Conservation (phyloP, 2,113 vertebrate genomes). For the Neogobius melanostomus region DNA sequence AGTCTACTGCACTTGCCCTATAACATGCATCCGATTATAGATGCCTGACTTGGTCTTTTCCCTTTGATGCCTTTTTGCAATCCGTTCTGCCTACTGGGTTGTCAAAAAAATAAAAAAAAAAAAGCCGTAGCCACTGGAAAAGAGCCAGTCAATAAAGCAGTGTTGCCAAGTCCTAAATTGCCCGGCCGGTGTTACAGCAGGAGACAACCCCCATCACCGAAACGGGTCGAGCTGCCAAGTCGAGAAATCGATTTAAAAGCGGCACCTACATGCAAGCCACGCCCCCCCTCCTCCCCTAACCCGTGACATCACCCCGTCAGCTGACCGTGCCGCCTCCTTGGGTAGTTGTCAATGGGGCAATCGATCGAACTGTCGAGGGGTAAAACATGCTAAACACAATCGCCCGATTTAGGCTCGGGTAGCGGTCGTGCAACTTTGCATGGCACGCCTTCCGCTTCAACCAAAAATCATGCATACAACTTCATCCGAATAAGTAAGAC, state of each 20-base stretch:
- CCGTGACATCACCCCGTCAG: conserved; percentile 54
- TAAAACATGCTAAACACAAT: conserved; percentile 17
- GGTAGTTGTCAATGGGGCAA: conserved; percentile 40
- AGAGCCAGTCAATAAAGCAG: conserved; percentile 63
- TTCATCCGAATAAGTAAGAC: conserved; percentile 26
- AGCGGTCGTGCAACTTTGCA: not conserved
- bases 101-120: conserved; percentile 33
- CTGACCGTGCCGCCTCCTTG: conserved; percentile 40
- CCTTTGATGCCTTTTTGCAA: conserved; percentile 57
- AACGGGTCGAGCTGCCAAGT: conserved; percentile 35
- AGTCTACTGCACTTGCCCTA: conserved; percentile 45
- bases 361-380: conserved; percentile 45
- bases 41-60: conserved; percentile 52
- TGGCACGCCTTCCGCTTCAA: not conserved
- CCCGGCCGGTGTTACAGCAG: conserved; percentile 18
- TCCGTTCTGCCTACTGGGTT: conserved; percentile 62
- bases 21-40: conserved; percentile 51
- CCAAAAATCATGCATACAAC: not conserved
- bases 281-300: conserved; percentile 28
- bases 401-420: not conserved
- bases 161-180: conserved; percentile 58
- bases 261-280: conserved; percentile 29
- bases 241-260: conserved; percentile 28
- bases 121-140: conserved; percentile 60
- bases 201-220: conserved; percentile 46